phyloP scores from a whole-genome alignment of 2,888 invertebrate genomes.

The Oxyteleia sp. region DNA sequence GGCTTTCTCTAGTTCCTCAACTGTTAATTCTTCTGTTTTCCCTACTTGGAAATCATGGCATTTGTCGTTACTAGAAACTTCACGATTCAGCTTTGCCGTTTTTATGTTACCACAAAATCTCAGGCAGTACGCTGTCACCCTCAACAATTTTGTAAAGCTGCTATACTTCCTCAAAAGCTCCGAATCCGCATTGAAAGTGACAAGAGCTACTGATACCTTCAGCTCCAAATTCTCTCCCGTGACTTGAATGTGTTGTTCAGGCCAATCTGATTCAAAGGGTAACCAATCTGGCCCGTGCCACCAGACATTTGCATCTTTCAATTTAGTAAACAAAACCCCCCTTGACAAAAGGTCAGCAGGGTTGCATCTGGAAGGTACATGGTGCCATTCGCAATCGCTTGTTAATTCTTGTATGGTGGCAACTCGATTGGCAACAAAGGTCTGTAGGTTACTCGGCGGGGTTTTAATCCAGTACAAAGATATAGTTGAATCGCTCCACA shows the following conservation, averaged over 20 bases:
- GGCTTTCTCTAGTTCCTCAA: too few relatives aligned
- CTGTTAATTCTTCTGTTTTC: too few relatives aligned
- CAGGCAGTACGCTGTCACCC: too few relatives aligned
- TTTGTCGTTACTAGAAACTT: too few relatives aligned
- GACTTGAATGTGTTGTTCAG: neutral
- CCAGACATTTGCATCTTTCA: neutral
- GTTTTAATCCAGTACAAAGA: neutral
- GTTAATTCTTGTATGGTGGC: neutral
- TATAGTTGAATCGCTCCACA: slow-evolving; percentile 16
- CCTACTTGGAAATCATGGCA: too few relatives aligned
- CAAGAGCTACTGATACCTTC: too few relatives aligned
- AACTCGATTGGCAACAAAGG: neutral
- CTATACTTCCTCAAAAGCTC: too few relatives aligned
- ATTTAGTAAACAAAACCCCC: neutral
- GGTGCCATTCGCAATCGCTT: neutral
- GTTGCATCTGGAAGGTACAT: neutral
- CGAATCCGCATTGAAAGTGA: too few relatives aligned
- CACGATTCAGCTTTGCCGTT: too few relatives aligned
- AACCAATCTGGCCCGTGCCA: neutral
- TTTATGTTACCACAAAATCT: too few relatives aligned
- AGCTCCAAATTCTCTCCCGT: too few relatives aligned
- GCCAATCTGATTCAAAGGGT: neutral
- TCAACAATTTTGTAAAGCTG: too few relatives aligned
- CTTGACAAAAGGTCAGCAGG: neutral
- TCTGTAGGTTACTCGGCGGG: neutral